Evolutionary conservation across 2,113 vertebrate genomes (phyloP), one percentile per base, ranked within the genome.

Genomic region (Ceyx melanurus): DNA sequence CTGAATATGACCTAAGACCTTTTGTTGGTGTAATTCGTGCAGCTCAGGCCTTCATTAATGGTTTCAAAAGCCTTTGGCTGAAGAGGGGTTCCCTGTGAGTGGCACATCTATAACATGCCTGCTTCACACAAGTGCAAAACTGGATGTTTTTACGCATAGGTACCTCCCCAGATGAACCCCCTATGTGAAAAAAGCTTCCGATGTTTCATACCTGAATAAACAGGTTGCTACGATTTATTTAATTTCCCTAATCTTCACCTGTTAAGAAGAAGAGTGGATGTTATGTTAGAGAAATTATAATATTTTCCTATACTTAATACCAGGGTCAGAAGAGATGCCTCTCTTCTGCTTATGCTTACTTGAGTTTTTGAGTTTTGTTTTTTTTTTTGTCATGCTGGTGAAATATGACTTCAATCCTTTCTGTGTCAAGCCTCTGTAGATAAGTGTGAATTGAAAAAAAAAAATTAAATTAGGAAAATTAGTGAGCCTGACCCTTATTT

Each of bases 11-110:
- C 62, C 71, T 4, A 13, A 46, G 51, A 45, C 43, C 37, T 89
- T 57, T 25, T 14, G 6, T 16, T 0, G 9, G 21, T 0, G 1
- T 4, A 25, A 68, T 1, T 37, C 1, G 0, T 2, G 11, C 1
- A 1, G 19, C n/a, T 53, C 28, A 13, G 53, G 23, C 37, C n/a
- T 77, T 66, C 31, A 8, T 60, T 40, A 25, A 29, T 28, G 35
- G 25, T 46, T 56, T 62, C 60, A 14, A 4, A 21, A 82, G 50
- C 18, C 57, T 82, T 86, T 43, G 48, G 23, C 37, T 71, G 54
- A 51, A 68, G 82, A 68, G 76, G 15, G 48, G 21, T 23, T 51
- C 53, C 56, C 33, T 15, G 31, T 1, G 4, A 33, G 17, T 40
- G n/a, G 33, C 71, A 64, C 13, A 12, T 58, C 37, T 35, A 8